Evolutionary conservation across 2,888 invertebrate species (phyloP).

Genomic region (Parnassius apollo): DNA sequence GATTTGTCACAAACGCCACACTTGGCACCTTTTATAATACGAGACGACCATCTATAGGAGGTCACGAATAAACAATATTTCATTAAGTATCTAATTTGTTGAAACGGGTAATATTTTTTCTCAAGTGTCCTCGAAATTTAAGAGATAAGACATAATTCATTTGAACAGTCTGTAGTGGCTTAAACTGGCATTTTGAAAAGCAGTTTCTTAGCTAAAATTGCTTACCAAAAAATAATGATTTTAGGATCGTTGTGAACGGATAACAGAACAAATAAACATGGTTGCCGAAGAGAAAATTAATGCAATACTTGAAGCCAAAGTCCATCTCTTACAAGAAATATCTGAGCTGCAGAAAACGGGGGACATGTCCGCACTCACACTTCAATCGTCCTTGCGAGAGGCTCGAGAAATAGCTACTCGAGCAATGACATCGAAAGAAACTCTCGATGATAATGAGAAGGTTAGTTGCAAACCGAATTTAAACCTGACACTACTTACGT

Average conservation of each 20-base stretch:
- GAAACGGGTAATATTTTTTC: no score
- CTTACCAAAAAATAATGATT: constrained; percentile 1
- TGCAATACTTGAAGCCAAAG: constrained; percentile 67
- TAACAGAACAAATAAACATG: constrained; percentile 74
- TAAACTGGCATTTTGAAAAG: no score
- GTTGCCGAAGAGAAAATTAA: constrained; percentile 78
- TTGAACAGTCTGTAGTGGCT: no score
- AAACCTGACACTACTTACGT: no score
- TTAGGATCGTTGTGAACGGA: constrained; percentile 76
- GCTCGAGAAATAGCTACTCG: constrained; percentile 64
- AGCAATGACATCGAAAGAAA: constrained; percentile 53
- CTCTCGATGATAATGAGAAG: constrained; percentile 64
- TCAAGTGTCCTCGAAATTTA: no score
- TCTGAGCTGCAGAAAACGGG: constrained; percentile 63
- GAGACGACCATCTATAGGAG: no score
- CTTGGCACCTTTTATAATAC: no score
- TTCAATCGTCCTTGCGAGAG: constrained; percentile 67
- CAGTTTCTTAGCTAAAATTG: no score
- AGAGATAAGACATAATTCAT: no score
- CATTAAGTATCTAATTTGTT: no score
- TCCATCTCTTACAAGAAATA: constrained; percentile 64
- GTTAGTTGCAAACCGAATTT: constrained; percentile 42
- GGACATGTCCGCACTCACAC: constrained; percentile 66
- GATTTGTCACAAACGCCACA: no score
- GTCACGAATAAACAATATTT: no score